Conservation (phyloP, 2,797 vertebrate genomes). For the Kryptolebias ocellatus region DNA sequence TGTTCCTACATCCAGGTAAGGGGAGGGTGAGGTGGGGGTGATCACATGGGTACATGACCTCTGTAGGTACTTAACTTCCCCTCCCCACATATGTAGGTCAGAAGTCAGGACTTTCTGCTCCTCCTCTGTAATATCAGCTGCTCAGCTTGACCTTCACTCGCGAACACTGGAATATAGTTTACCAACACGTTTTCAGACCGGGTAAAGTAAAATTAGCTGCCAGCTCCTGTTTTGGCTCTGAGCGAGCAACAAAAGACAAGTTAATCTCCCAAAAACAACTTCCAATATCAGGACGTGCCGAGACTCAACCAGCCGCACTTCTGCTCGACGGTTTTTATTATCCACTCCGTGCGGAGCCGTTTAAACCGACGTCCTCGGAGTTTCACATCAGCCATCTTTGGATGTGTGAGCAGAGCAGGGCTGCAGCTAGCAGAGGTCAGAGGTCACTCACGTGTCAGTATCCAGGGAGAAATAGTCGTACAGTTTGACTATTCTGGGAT, state of each 20-base stretch:
- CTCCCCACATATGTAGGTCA: conserved; percentile 17
- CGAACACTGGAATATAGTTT: too few species aligned
- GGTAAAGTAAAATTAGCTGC: not conserved
- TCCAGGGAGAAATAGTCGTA: conserved; percentile 99
- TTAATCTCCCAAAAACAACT: not conserved
- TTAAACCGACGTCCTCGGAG: not conserved
- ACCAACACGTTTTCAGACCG: not conserved
- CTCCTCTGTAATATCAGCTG: not conserved
- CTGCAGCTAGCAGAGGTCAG: conserved; percentile 51
- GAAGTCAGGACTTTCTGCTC: conserved; percentile 19
- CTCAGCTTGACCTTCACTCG: too few species aligned
- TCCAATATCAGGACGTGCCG: conserved; percentile 27
- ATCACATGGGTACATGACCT: too few species aligned
- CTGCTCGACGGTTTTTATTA: conserved; percentile 19
- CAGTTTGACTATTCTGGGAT: conserved; percentile 99
- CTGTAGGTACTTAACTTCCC: not conserved
- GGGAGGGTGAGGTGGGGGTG: too few species aligned
- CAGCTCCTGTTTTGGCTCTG: not conserved
- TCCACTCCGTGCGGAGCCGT: conserved; percentile 1
- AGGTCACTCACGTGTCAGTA: conserved; percentile 95
- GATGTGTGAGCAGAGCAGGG: conserved; percentile 25
- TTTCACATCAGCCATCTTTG: conserved; percentile 6
- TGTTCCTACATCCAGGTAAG: too few species aligned
- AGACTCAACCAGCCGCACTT: conserved; percentile 24
- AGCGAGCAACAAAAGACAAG: not conserved